Conservation (phyloP, 2,888 invertebrate genomes). For the Erpobdella octoculata region DNA sequence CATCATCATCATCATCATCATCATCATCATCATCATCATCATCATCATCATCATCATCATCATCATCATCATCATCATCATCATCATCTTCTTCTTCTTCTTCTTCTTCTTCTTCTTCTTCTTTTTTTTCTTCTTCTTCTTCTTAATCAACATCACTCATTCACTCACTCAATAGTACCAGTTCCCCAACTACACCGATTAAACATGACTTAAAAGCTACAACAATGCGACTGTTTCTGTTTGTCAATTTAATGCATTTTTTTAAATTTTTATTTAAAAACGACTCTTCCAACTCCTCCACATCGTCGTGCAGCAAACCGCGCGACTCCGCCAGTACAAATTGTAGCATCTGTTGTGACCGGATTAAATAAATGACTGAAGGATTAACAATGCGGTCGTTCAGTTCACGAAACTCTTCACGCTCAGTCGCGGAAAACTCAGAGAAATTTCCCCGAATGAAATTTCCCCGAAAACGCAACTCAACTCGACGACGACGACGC, state of each 20-base stretch:
- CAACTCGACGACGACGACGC: no score
- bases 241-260: no score
- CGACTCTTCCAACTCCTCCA: no score
- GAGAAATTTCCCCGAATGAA: no score
- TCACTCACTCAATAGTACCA: no score
- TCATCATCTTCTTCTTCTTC: conserved; percentile 11
- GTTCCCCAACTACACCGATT: conserved; percentile 6
- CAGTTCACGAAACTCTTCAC: not conserved
- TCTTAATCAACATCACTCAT: not conserved
- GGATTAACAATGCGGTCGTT: not conserved
- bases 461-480: no score
- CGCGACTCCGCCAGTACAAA: no score
- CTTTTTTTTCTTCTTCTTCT: not conserved
- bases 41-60: not conserved
- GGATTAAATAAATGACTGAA: not conserved
- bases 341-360: not conserved
- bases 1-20: conserved; percentile 18
- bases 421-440: no score
- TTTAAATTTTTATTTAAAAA: no score
- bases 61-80: not conserved
- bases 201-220: no score
- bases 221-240: no score
- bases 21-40: not conserved
- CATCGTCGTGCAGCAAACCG: no score
- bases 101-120: conserved; percentile 14